A percentile compares a stretch with the other conserved stretches of the same genome.
phyloP scores from a whole-genome alignment of 2,888 invertebrate species.

The Acrocyrtus sp. region DNA sequence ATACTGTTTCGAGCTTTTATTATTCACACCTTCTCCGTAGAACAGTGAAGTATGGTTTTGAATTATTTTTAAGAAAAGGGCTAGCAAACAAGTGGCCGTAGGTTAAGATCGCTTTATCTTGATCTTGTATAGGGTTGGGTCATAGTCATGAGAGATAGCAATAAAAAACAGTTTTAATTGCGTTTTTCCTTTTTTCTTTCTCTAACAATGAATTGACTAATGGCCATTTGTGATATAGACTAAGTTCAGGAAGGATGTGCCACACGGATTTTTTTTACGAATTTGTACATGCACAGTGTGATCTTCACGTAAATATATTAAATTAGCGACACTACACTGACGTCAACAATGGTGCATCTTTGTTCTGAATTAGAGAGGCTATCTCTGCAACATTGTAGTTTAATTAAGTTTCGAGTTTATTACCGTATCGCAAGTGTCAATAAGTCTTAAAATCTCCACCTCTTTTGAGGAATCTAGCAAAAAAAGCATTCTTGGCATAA shows the following conservation, averaged over 20 bases:
- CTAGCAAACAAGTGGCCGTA: constrained; percentile 14
- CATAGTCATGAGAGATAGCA: constrained; percentile 20
- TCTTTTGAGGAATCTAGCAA: too few species aligned
- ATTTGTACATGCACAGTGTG: too few species aligned
- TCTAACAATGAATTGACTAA: constrained; percentile 24
- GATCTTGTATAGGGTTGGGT: constrained; percentile 35
- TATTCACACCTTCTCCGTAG: not conserved
- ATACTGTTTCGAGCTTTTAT: not conserved
- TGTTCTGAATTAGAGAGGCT: not conserved
- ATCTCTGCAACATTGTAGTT: too few species aligned
- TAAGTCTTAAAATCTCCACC: too few species aligned
- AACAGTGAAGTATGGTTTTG: not conserved
- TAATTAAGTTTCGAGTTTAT: not conserved
- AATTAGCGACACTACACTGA: too few species aligned
- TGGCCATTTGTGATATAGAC: constrained; percentile 36
- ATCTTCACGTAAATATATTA: too few species aligned
- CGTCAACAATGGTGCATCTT: constrained; percentile 25
- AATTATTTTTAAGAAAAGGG: not conserved
- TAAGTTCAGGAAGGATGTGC: constrained; percentile 51
- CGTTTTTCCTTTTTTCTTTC: constrained; percentile 40
- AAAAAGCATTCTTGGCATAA: too few species aligned
- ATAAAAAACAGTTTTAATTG: constrained; percentile 23
- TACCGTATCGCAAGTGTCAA: too few species aligned
- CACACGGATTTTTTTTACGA: constrained; percentile 32
- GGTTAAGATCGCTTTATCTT: constrained; percentile 48